A percentile compares a stretch with the other conserved stretches of the same genome.
phyloP scores from a whole-genome alignment of 2,888 invertebrate genomes.

The Papilio gigon region DNA sequence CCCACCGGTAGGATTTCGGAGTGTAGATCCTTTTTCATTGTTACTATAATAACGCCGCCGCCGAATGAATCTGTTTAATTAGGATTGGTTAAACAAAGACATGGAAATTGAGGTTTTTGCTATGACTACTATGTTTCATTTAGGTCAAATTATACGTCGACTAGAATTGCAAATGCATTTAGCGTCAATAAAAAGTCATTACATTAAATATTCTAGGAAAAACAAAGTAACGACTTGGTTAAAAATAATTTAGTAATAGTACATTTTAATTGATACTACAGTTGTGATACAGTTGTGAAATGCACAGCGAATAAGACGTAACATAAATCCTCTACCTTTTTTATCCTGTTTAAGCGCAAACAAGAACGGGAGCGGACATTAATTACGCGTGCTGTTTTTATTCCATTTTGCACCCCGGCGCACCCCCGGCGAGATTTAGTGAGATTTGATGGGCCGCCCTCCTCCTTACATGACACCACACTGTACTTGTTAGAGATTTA shows the following conservation, averaged over 20 bases:
- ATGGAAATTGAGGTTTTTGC: no score
- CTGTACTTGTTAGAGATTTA: background rate
- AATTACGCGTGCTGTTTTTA: constrained; percentile 14
- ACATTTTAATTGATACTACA: no score
- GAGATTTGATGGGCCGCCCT: background rate
- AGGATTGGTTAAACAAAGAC: background rate
- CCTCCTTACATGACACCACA: constrained; percentile 1
- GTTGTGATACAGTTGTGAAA: no score
- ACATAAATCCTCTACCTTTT: background rate
- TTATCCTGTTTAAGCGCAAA: constrained; percentile 16
- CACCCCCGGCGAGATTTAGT: constrained; percentile 1
- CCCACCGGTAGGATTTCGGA: background rate
- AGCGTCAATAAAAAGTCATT: no score
- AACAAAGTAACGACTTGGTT: no score
- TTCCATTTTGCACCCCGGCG: constrained; percentile 14
- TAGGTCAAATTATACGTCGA: background rate
- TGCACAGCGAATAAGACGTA: background rate
- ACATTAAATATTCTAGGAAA: no score
- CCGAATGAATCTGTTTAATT: background rate
- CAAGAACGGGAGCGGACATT: constrained; percentile 18
- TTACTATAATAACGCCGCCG: background rate
- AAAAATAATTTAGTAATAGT: background rate
- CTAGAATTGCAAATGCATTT: no score
- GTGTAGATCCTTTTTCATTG: background rate
- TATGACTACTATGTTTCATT: background rate